Conservation (phyloP, 2,888 invertebrate species). For the Trilocha varians region DNA sequence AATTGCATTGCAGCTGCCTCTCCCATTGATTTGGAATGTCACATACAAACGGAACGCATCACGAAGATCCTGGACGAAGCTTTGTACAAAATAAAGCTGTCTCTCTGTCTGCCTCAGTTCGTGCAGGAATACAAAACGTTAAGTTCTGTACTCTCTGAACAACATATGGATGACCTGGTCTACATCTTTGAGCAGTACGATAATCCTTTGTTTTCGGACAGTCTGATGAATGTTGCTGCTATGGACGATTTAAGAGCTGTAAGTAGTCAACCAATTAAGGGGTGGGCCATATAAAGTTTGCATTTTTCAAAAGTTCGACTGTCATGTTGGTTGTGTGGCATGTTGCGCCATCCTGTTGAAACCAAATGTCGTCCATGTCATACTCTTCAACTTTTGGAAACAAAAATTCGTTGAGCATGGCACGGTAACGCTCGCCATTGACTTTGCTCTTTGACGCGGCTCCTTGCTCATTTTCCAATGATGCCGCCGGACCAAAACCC, state of each 20-base stretch:
- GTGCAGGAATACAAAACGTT: constrained; percentile 50
- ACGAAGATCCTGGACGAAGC: constrained; percentile 64
- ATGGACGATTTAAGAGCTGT: constrained; percentile 56
- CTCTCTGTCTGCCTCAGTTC: constrained; percentile 45
- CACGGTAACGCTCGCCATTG: too few species aligned
- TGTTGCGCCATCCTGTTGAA: too few species aligned
- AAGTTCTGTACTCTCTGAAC: constrained; percentile 28
- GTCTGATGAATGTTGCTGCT: constrained; percentile 46
- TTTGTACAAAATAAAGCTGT: constrained; percentile 60
- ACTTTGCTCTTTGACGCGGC: too few species aligned
- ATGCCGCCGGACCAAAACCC: too few species aligned
- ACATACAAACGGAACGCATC: constrained; percentile 70
- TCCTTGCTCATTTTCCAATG: too few species aligned
- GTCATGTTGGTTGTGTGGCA: too few species aligned
- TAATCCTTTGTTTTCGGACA: constrained; percentile 47
- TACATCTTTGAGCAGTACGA: constrained; percentile 64
- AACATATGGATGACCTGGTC: constrained; percentile 54
- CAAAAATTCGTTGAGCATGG: too few species aligned
- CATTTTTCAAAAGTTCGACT: too few species aligned
- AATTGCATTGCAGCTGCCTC: constrained; percentile 31
- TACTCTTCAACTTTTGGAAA: too few species aligned
- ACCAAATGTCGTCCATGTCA: too few species aligned
- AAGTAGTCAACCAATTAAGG: too few species aligned
- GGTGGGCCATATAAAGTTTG: too few species aligned
- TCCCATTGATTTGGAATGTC: constrained; percentile 64